These are phyloP conservation scores for Mythimna pallens DNA, from an alignment of 2,888 invertebrate species.

Conservation along the genomic window DNA sequence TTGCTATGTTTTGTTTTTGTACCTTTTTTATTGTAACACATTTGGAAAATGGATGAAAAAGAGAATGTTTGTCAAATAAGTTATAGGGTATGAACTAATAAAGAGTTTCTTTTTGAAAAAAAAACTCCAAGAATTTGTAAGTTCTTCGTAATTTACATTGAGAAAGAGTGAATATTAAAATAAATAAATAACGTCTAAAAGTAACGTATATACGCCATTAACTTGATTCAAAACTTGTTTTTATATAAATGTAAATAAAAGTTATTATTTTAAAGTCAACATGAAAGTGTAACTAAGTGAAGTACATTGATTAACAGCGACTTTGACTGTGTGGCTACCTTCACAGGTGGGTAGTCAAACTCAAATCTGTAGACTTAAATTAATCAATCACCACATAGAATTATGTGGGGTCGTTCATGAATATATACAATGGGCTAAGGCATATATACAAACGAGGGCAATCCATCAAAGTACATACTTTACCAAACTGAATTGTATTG, in stretches of 20 bases:
- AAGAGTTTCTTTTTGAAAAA: neutral
- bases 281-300: neutral
- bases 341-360: constrained; percentile 25
- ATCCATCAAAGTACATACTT: constrained; percentile 59
- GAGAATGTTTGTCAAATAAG: neutral
- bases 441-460: constrained; percentile 42
- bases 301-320: constrained; percentile 17
- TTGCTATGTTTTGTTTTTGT: constrained; percentile 35
- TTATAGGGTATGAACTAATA: neutral
- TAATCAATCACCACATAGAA: constrained; percentile 62
- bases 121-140: neutral
- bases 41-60: neutral
- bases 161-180: neutral
- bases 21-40: constrained; percentile 6
- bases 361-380: constrained; percentile 48
- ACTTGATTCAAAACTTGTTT: too few relatives aligned
- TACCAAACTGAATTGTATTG: constrained; percentile 37
- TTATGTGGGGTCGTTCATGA: constrained; percentile 49
- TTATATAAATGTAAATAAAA: neutral
- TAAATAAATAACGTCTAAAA: too few relatives aligned
- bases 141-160: neutral
- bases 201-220: too few relatives aligned
- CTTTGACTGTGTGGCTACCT: constrained; percentile 22
- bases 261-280: constrained; percentile 10
- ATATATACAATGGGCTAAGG: constrained; percentile 50